Evolutionary conservation across 2,113 vertebrate species (phyloP), one percentile per base, ranked within the genome.

Genomic region (Cairina moschata): DNA sequence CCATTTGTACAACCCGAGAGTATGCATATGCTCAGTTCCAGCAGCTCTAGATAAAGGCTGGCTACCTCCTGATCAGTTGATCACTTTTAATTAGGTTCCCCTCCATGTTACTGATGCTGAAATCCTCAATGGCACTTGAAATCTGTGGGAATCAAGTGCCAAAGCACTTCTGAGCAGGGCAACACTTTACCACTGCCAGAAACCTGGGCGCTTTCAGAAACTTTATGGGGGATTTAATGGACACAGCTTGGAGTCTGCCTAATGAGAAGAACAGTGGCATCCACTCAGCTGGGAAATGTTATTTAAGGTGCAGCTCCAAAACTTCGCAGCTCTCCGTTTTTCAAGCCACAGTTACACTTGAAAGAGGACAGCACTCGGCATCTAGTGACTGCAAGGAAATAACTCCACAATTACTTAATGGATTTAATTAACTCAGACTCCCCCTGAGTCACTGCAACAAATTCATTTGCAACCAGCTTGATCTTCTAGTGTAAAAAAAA

Each of bases 401-500:
- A 93, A 63, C 68, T 83, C 77, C 54, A 76, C 81, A 86, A 96
- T 94, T 95, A 83, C 88, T 83, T 95, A 93, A 94, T 93, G 93
- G 88, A 56, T 86, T 94, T 94, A 91, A 96, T 96, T 96, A 96
- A 96, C 95, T 91, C 36, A 26, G 91, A 34, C 93, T 95, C 91
- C 95, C 96, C 93, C 83, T 94, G 91, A 95, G 92, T 96, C 96
- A 96, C 6, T 83, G 71, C 83, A 85, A 74, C 77, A 58, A 92
- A 88, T 93, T 95, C 92, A 94, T 96, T 89, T 92, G 80, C 95
- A 96, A 83, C 83, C 4, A 5, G 91, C 94, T 96, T 94, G 91
- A 96, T 94, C 83, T 93, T 91, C 71, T 25, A 5, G 74, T 23
- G 62, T 63, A 50, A 83, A 76, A 88, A 72, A 26, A 62, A 93